Conservation (phyloP, 2,888 invertebrate species). For the Ferrisia virgata region DNA sequence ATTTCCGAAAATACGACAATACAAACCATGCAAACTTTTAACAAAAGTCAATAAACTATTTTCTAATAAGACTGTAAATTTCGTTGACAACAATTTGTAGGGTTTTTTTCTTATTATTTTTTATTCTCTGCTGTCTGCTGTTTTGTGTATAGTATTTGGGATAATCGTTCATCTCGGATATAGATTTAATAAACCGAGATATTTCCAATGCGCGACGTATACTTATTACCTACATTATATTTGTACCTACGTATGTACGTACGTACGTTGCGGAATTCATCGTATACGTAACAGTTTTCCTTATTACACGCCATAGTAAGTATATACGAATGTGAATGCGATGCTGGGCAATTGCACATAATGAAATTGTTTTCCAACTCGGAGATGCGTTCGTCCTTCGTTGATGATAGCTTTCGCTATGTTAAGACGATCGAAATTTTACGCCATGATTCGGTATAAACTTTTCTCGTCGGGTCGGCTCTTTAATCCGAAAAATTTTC, state of each 20-base stretch:
- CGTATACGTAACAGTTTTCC: neutral
- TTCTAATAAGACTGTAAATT: neutral
- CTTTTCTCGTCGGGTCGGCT: too few relatives aligned
- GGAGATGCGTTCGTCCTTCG: too few relatives aligned
- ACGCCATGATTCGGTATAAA: neutral
- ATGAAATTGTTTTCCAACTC: neutral
- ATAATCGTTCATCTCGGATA: neutral
- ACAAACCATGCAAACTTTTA: constrained; percentile 6
- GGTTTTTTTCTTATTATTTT: neutral
- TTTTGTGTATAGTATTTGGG: neutral
- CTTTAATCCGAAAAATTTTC: neutral
- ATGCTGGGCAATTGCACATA: neutral
- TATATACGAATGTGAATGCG: neutral
- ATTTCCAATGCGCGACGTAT: neutral
- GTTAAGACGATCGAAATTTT: neutral
- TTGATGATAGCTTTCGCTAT: neutral
- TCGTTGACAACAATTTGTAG: neutral
- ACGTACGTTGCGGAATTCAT: neutral
- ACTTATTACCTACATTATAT: too few relatives aligned
- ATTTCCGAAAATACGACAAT: constrained; percentile 8
- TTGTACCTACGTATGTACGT: too few relatives aligned
- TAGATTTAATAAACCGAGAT: neutral
- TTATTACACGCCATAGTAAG: neutral
- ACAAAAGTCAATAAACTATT: constrained; percentile 19
- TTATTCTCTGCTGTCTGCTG: too few relatives aligned